These are phyloP conservation scores for Prionailurus viverrinus DNA, from an alignment of 2,113 vertebrate species.

Conservation along the genomic window DNA sequence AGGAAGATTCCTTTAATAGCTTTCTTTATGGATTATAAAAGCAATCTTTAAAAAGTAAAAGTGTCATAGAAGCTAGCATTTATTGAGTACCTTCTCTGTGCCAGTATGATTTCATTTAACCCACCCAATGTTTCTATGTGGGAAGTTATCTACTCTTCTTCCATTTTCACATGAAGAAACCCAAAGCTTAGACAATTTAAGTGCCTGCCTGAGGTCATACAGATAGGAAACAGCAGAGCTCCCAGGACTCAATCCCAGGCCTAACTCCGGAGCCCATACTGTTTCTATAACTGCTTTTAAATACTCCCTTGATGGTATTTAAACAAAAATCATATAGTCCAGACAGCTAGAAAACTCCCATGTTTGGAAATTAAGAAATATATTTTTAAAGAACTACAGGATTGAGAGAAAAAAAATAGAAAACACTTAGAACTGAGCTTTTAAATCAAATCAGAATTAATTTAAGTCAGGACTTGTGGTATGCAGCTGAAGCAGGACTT, in stretches of 20 bases:
- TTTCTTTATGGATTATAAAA: conserved; percentile 5
- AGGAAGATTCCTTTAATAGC: neutral
- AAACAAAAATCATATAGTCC: conserved; percentile 53
- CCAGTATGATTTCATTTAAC: conserved; percentile 16
- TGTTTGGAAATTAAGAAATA: conserved; percentile 55
- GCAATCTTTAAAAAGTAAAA: conserved; percentile 35
- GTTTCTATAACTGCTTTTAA: neutral
- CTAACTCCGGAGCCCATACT: neutral
- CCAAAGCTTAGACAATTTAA: neutral
- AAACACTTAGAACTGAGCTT: conserved; percentile 54
- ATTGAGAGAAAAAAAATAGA: conserved; percentile 38
- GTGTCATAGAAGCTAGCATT: conserved; percentile 25
- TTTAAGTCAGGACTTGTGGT: neutral
- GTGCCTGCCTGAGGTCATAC: neutral
- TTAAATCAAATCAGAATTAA: neutral
- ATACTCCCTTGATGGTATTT: neutral
- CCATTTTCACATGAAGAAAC: conserved; percentile 26
- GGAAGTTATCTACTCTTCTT: neutral
- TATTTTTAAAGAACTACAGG: conserved; percentile 5
- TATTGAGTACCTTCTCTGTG: neutral
- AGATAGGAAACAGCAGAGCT: neutral
- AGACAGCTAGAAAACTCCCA: neutral
- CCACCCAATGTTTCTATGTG: neutral
- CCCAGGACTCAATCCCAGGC: neutral
- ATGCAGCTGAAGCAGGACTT: neutral